Base-by-base conservation (phyloP, 2,797 vertebrate species). In the Sebastes paucispinis region DNA sequence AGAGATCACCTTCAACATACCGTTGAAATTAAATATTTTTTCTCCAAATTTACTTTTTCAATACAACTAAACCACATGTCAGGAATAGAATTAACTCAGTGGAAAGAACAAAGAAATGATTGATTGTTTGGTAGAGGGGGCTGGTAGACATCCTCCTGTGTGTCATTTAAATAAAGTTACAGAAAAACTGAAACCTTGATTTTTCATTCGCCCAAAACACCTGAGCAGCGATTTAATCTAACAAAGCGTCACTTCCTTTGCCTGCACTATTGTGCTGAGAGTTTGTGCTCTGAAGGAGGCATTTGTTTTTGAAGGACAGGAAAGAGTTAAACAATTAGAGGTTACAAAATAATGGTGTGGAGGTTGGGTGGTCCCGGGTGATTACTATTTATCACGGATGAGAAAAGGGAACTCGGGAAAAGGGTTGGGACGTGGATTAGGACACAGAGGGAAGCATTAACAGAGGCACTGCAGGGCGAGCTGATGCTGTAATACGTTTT, bases 311-410 rank as follows among this genome's bases (percentile, higher is more conserved):
- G 68, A 85, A 69, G 81, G 87, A 90, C 94, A 94, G 94, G 93
- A 95, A 95, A 83, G 91, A 80, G 93, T 95, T 94, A 93, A 91
- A 96, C 92, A 93, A 93, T 92, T 65, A 87, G 72, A 76, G 69
- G 81, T 84, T 83, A 70, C 79, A 86, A 89, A 93, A 92, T 91
- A 92, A 88, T 72, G 67, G 85, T 43, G 75, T 16, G 71, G 82
- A 12, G 58, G 73, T 65, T 87, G 91, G 90, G 91, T 86, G 92
- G 92, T 90, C 90, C 79, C 88, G 39, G 59, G 75, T 87, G 91
- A 89, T 83, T 90, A 78, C 83, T 91, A 83, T 93, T 93, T 93
- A 93, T 94, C 89, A 79, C 52, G 55, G 84, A 87, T 76, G 87
- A 90, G 85, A 90, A 88, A 81, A 65, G 86, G 69, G 73, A 87